phyloP scores from a whole-genome alignment of 2,888 invertebrate species.

The Eurytoma adleriae region DNA sequence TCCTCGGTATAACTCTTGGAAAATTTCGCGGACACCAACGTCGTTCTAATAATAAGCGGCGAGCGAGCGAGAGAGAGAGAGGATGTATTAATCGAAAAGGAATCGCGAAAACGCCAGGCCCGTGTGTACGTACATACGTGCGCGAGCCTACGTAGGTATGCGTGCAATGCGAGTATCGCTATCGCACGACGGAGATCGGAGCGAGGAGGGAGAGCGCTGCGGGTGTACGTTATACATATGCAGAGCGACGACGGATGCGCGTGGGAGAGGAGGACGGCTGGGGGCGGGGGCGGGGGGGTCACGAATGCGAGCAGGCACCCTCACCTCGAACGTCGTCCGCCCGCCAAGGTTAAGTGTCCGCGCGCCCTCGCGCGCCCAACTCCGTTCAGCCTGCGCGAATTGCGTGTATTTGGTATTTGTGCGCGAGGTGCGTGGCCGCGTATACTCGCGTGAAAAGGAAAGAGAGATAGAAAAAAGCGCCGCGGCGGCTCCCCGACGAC shows the following conservation, averaged over 20 bases:
- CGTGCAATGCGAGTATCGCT: not conserved
- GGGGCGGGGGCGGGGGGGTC: not conserved
- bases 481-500: not conserved
- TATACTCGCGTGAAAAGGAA: not conserved
- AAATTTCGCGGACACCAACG: slow-evolving; percentile 56
- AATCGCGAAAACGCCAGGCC: slow-evolving; percentile 27
- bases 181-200: not conserved
- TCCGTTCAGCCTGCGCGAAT: not conserved
- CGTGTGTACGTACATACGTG: slow-evolving; percentile 14
- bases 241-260: not conserved
- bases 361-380: not conserved
- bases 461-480: too few species aligned
- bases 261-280: not conserved
- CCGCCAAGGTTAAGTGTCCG: not conserved
- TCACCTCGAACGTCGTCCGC: not conserved
- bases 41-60: slow-evolving; percentile 52
- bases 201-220: not conserved
- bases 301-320: not conserved
- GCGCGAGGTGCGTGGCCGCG: not conserved
- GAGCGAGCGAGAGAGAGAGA: slow-evolving; percentile 29
- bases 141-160: not conserved
- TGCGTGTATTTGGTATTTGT: not conserved
- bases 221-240: not conserved
- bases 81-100: slow-evolving; percentile 46
- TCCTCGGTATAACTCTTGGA: slow-evolving; percentile 39